Percentiles rank a stretch among this genome's conserved stretches.
Conservation (phyloP, 1,140 invertebrate species). For the Drosophila ananassae region DNA sequence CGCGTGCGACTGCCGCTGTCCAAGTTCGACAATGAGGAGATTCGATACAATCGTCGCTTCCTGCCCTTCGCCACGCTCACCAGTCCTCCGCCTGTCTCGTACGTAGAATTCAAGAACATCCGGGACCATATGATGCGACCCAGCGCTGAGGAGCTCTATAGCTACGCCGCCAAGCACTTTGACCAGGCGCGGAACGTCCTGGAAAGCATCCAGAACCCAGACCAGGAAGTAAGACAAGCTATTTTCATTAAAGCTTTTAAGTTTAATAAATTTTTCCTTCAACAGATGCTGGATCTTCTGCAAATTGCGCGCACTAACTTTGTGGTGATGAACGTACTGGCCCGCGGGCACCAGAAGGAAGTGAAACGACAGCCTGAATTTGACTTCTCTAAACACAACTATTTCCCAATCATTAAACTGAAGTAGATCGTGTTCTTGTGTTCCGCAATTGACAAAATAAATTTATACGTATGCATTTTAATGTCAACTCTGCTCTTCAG, state of each 20-base stretch:
- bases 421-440: conserved; percentile 54
- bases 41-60: conserved; percentile 97
- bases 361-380: conserved; percentile 93
- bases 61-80: conserved; percentile 93
- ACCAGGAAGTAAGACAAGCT: conserved; percentile 89
- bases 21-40: conserved; percentile 96
- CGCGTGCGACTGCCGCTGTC: conserved; percentile 90
- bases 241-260: neutral
- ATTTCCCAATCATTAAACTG: conserved; percentile 96
- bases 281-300: conserved; percentile 91
- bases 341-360: conserved; percentile 95
- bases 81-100: conserved; percentile 95
- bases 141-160: conserved; percentile 87
- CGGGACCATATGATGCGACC: conserved; percentile 81
- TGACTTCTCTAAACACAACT: conserved; percentile 94
- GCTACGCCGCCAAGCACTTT: conserved; percentile 94
- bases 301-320: conserved; percentile 97
- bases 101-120: conserved; percentile 92
- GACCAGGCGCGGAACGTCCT: conserved; percentile 94
- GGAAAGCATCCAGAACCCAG: conserved; percentile 90
- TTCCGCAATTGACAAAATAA: conserved; percentile 63
- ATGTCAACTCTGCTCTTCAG: conserved; percentile 35
- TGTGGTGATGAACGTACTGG: conserved; percentile 95
- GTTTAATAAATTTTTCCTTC: conserved; percentile 40
- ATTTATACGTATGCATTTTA: conserved; percentile 50